Conservation (phyloP, 2,797 vertebrate species). For the Phaenicophaeus curvirostris region DNA sequence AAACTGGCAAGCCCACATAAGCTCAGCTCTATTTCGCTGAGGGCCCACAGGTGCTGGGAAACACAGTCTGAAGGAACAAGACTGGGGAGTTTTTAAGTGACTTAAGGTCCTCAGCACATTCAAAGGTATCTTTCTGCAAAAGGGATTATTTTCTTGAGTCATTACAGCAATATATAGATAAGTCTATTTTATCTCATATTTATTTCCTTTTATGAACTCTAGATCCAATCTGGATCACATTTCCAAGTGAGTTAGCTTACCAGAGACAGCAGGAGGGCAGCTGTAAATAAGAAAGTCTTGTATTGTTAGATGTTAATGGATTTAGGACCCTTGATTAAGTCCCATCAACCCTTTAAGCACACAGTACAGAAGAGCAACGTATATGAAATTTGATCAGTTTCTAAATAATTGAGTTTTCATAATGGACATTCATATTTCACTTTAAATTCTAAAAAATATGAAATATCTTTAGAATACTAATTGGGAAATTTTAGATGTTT, state of each 20-base stretch:
- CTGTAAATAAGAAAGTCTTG: neutral
- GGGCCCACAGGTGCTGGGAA: neutral
- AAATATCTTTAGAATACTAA: neutral
- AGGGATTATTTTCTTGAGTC: neutral
- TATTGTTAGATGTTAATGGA: neutral
- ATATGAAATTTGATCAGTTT: neutral
- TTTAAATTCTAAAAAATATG: neutral
- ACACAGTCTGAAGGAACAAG: neutral
- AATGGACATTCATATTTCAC: rapidly evolving
- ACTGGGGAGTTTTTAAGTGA: neutral
- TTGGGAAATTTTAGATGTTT: neutral
- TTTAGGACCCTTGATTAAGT: neutral
- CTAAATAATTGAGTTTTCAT: neutral
- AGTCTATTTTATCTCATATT: neutral
- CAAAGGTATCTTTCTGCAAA: neutral
- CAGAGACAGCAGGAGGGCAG: neutral
- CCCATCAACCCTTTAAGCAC: neutral
- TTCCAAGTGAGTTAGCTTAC: neutral
- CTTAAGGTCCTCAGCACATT: neutral
- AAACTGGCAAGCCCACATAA: neutral
- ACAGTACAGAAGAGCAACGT: neutral
- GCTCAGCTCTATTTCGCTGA: neutral
- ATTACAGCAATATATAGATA: neutral
- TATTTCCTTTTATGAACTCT: neutral
- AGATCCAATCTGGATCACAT: neutral